Evolutionary conservation across 1,140 invertebrate genomes (phyloP).

Genomic region (Papilio glaucus): DNA sequence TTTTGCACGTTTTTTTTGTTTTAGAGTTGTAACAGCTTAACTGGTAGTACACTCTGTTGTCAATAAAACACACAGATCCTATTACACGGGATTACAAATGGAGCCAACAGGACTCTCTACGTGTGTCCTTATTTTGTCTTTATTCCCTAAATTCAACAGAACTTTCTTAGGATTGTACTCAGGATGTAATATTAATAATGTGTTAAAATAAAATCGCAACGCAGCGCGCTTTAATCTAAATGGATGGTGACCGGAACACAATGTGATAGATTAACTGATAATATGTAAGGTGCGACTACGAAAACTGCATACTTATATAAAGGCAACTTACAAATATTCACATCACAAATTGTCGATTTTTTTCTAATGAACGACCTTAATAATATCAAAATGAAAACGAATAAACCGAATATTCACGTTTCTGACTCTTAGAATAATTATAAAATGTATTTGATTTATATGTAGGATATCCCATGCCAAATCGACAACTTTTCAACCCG

Average conservation of each 20-base stretch:
- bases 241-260: constrained; percentile 52
- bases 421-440: no score
- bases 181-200: constrained; percentile 41
- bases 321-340: neutral
- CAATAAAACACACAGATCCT: neutral
- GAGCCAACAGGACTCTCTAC: neutral
- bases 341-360: neutral
- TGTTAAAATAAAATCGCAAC: constrained; percentile 49
- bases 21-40: constrained; percentile 7
- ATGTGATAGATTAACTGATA: constrained; percentile 55
- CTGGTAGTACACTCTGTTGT: neutral
- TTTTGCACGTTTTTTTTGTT: neutral
- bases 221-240: constrained; percentile 51
- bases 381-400: no score
- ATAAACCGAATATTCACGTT: no score
- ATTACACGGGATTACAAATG: constrained; percentile 23
- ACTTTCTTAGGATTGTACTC: neutral
- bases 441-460: no score
- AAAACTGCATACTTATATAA: constrained; percentile 38
- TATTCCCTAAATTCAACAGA: neutral
- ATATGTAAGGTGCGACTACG: constrained; percentile 1
- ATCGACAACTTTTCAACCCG: no score
- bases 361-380: no score
- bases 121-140: no score
- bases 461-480: no score